Evolutionary conservation across 2,113 vertebrate species (phyloP), one percentile per base, ranked within the genome.

Genomic region (Crocuta crocuta): DNA sequence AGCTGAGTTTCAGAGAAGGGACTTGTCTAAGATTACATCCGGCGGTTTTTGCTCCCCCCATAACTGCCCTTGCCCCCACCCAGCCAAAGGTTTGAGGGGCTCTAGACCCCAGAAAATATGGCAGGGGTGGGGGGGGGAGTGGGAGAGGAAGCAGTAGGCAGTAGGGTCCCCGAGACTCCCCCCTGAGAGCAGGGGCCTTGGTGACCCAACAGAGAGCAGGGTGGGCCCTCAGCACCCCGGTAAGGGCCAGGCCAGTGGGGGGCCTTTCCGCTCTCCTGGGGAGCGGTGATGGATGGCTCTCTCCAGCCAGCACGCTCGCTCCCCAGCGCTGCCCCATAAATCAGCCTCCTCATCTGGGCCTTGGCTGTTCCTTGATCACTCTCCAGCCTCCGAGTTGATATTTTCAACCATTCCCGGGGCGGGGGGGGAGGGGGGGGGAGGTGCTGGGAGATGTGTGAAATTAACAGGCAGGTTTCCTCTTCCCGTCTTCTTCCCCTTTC

Each of bases 261-360:
- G 15, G 74, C 43, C 74, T 35, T 43, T 50, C 87, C 0, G 5
- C 61, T 73, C 78, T 50, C 61, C 35, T 12, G 5, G 39, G n/a
- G 35, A 91, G 86, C 61, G 43, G 12, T 90, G 96, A 97, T 76
- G 74, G 79, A 97, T 94, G 35, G 82, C 87, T 35, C 33, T 12
- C 28, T 39, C 81, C 2, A 0, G 43, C 13, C 2, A 1, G 58
- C 4, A 0, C 1, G 26, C 92, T 94, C 53, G 7, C 61, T 50
- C 87, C 85, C 81, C 35, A 2, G 58, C 17, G 0, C 4, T 6
- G 76, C 78, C 55, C 48, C 87, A 91, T 97, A 68, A 97, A 97
- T 96, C 97, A 96, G 78, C 78, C 61, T 76, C 85, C 58, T 83
- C 85, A 21, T 89, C 92, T 85, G 39, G 21, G 68, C 90, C 87